Base-by-base conservation (phyloP, 2,888 invertebrate species). In the Phaedon cochleariae region DNA sequence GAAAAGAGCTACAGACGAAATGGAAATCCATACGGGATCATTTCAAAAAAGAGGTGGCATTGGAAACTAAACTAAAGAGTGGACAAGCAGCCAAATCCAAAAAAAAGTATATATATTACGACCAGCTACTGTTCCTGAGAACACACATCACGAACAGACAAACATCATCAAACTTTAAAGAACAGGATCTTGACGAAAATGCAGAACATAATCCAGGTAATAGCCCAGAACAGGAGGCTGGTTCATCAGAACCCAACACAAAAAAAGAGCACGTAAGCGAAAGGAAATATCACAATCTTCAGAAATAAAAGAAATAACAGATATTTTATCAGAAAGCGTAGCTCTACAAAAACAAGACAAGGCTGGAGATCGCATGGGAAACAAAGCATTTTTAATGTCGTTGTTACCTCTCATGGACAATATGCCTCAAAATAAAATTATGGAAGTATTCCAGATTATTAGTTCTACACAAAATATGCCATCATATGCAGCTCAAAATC, bases 341-440 rank as follows among this genome's bases (percentile, higher is more conserved):
- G 12, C 37, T 34, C 18, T 54, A 15, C 54, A 54, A 54, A 31
- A 54, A 34, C 37, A 37, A 34, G 54, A 54, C n/a, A n/a, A 18
- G 18, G 54, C 34, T 54, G 54, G 37, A 54, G 54, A 54, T 54
- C n/a, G 6, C 54, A 54, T 54, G 54, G 54, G 34, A 31, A 54
- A 54, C 54, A 54, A 54, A 54, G 54, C 54, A 31, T 54, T 54
- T 20, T 34, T 34, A 34, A 54, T 54, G 54, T 54, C 34, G n/a
- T 37, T 54, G 37, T 20, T 54, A 37, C 53, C 53, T 26, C 10
- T 53, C 17, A 15, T 31, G 29, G 31, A 53, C 31, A 22, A 26
- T 53, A 31, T 53, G 10, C 53, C 53, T 53, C 29, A 26, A 53
- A 29, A 53, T 53, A 29, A 53, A 53, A 29, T 53, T 29, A 53